Conservation (phyloP, 2,888 invertebrate species). For the Cheilosia variabilis region DNA sequence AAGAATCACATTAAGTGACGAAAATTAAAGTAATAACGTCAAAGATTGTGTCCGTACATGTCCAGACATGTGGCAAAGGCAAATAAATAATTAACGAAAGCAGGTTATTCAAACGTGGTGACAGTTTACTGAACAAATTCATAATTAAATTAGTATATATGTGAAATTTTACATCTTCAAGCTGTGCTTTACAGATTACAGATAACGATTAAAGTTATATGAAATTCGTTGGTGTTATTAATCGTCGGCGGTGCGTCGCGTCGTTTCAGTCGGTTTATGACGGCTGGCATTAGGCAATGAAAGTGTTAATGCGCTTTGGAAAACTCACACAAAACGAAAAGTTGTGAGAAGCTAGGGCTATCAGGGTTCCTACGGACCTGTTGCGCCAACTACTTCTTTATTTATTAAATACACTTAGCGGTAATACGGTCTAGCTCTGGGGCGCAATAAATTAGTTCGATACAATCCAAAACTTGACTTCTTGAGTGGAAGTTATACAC, state of each 20-base stretch:
- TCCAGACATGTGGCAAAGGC: neutral
- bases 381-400: no score
- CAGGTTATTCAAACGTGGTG: constrained; percentile 10
- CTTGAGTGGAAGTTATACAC: no score
- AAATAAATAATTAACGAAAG: constrained; percentile 25
- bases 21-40: constrained; percentile 18
- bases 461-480: no score
- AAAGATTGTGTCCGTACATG: neutral
- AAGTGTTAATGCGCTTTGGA: constrained; percentile 1
- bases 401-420: neutral
- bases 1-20: constrained; percentile 26
- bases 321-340: no score
- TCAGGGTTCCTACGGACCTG: no score
- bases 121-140: neutral
- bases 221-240: constrained; percentile 26
- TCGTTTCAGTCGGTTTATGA: no score
- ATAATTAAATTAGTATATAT: constrained; percentile 35
- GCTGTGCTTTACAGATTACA: constrained; percentile 8
- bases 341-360: no score
- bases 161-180: constrained; percentile 37
- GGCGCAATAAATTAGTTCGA: no score
- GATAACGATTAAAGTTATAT: constrained; percentile 8
- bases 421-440: neutral
- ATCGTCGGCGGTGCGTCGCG: neutral
- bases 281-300: constrained; percentile 16